These are phyloP conservation scores for Apostichopus japonicus DNA, from an alignment of 35 echinoderm and acorn worm genomes.

Conservation along the genomic window DNA sequence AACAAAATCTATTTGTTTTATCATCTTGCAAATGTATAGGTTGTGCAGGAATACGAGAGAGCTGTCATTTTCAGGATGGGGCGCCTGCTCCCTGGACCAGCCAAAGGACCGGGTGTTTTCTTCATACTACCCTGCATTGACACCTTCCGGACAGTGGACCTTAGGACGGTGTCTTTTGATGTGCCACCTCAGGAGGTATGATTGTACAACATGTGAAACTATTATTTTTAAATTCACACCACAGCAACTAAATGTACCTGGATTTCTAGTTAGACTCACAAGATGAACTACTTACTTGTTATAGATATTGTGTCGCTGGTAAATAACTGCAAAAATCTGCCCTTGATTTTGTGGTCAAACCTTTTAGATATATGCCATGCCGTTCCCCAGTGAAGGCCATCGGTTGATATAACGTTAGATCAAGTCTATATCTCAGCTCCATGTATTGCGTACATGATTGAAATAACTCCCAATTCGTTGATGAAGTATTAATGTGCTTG, in stretches of 20 bases:
- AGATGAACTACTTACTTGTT: too few relatives aligned
- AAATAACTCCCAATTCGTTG: too few relatives aligned
- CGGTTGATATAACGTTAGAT: too few relatives aligned
- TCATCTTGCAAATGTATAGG: constrained; percentile 8
- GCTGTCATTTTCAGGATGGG: constrained; percentile 86
- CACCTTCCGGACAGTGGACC: constrained; percentile 73
- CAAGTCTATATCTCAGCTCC: too few relatives aligned
- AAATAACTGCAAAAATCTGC: too few relatives aligned
- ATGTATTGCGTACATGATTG: too few relatives aligned
- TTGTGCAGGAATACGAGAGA: constrained; percentile 86
- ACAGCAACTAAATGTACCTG: not conserved
- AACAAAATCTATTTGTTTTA: not conserved
- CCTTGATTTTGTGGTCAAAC: too few relatives aligned
- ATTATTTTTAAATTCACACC: not conserved
- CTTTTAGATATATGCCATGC: too few relatives aligned
- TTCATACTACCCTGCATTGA: constrained; percentile 90
- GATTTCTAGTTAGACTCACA: not conserved
- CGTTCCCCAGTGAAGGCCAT: too few relatives aligned
- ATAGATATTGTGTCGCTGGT: too few relatives aligned
- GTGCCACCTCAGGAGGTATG: constrained; percentile 84
- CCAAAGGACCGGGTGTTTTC: constrained; percentile 83
- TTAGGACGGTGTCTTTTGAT: constrained; percentile 84
- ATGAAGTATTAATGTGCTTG: too few relatives aligned
- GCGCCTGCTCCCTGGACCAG: constrained; percentile 76
- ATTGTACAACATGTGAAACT: not conserved